phyloP scores from a whole-genome alignment of 2,113 vertebrate species.

The Tricholaema leucomelas region DNA sequence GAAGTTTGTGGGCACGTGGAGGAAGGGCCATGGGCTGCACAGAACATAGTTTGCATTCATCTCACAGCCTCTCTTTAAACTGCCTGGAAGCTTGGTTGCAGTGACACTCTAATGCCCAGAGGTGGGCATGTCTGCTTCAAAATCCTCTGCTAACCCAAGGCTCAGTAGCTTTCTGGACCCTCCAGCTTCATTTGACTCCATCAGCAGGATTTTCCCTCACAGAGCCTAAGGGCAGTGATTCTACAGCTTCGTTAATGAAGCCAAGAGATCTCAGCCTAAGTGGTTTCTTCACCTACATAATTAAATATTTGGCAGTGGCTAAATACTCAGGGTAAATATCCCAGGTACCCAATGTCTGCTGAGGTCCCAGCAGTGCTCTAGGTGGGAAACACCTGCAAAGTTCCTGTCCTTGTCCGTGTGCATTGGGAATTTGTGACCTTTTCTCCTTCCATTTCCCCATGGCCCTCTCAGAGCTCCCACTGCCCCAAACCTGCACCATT shows the following conservation, averaged over 20 bases:
- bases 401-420: neutral
- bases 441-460: accelerated
- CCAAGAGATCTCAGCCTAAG: constrained; percentile 20
- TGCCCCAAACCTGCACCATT: neutral
- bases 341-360: neutral
- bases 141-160: constrained; percentile 26
- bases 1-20: neutral
- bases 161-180: neutral
- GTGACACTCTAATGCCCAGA: neutral
- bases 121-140: neutral
- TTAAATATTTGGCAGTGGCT: constrained; percentile 38
- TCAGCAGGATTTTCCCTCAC: constrained; percentile 40
- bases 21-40: neutral
- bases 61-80: constrained; percentile 4
- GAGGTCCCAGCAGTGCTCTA: neutral
- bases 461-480: neutral
- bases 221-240: neutral
- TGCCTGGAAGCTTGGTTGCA: constrained; percentile 8
- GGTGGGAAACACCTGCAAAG: neutral
- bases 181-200: constrained; percentile 24
- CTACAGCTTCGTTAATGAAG: constrained; percentile 44
- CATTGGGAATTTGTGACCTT: neutral
- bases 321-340: neutral
- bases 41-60: constrained; percentile 11
- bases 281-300: neutral